Evolutionary conservation across 2,113 vertebrate genomes (phyloP), one percentile per base, ranked within the genome.

Genomic region (Psilopogon haemacephalus): DNA sequence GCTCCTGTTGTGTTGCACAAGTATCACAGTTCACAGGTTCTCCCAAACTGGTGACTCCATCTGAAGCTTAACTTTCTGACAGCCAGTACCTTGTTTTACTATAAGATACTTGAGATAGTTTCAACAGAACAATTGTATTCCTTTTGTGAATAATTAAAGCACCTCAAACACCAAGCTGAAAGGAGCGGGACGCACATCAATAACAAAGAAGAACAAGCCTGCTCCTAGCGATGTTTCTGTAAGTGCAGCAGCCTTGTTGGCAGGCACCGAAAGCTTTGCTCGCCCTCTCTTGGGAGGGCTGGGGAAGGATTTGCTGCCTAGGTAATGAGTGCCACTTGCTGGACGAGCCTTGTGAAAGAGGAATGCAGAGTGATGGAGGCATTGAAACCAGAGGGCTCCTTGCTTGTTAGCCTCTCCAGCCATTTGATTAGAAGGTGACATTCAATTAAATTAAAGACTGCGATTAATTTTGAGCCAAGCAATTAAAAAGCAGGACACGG

Each of bases 281-380:
- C 85, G 96, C 94, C 96, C 96, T 95, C 97, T 97, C 84, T 94
- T 97, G 97, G 94, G 90, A n/a, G 55, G 72, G 27, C 68, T 58
- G 79, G 54, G 62, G 84, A 92, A 97, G 86, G 59, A 86, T 30
- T 82, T 33, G n/a, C 21, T 2, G 5, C 48, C 50, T 56, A 6
- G 0, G n/a, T n/a, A 38, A 62, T 1, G 14, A 37, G 8, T 18
- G 24, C 35, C 6, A 4, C 27, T 62, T 7, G 6, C 67, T 13
- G 63, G 21, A 73, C 12, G 63, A 19, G 69, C 40, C 68, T 83
- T 11, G 59, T 38, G 60, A n/a, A 76, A 37, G 6, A 46, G 46
- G 33, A 37, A 30, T 48, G 50, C 58, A 33, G 56, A 54, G 63
- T 10, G 60, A 58, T 10, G 82, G 30, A 83, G 60, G 60, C 46